phyloP scores from a whole-genome alignment of 2,797 vertebrate genomes.

The Yasuhikotakia modesta region DNA sequence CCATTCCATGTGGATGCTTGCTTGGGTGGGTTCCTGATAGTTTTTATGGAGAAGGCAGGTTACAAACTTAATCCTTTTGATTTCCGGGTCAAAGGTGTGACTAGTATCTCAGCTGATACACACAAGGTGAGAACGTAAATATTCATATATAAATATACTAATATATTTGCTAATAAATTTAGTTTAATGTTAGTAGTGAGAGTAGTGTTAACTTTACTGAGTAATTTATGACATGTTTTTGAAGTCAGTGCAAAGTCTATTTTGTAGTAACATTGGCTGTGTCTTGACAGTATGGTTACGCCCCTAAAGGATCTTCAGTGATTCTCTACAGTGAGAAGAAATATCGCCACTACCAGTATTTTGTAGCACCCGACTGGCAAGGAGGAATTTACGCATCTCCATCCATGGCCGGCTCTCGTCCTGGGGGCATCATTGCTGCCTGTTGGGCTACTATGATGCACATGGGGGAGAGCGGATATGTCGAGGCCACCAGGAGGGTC shows the following conservation, averaged over 20 bases:
- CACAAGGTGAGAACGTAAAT: conserved; percentile 82
- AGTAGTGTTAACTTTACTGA: too few species aligned
- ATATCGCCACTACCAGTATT: conserved; percentile 93
- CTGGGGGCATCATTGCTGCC: conserved; percentile 94
- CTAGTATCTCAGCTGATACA: conserved; percentile 97
- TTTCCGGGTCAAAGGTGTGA: conserved; percentile 92
- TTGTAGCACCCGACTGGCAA: conserved; percentile 92
- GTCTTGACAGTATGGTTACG: conserved; percentile 89
- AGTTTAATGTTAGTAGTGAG: too few species aligned
- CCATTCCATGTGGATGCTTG: conserved; percentile 97
- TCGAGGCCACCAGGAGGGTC: conserved; percentile 91
- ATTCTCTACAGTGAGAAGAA: conserved; percentile 89
- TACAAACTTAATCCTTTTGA: conserved; percentile 86
- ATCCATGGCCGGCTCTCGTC: conserved; percentile 89
- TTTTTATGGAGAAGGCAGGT: conserved; percentile 94
- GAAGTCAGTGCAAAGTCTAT: too few species aligned
- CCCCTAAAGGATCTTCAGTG: conserved; percentile 97
- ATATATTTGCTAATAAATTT: too few species aligned
- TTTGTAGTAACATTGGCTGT: conserved; percentile 6
- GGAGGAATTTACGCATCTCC: conserved; percentile 98
- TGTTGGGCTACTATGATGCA: conserved; percentile 97
- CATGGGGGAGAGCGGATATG: conserved; percentile 88
- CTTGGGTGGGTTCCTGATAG: conserved; percentile 94
- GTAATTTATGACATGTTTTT: too few species aligned
- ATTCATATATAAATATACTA: too few species aligned